phyloP scores from a whole-genome alignment of 2,797 vertebrate genomes.

The Phoeniculus purpureus region DNA sequence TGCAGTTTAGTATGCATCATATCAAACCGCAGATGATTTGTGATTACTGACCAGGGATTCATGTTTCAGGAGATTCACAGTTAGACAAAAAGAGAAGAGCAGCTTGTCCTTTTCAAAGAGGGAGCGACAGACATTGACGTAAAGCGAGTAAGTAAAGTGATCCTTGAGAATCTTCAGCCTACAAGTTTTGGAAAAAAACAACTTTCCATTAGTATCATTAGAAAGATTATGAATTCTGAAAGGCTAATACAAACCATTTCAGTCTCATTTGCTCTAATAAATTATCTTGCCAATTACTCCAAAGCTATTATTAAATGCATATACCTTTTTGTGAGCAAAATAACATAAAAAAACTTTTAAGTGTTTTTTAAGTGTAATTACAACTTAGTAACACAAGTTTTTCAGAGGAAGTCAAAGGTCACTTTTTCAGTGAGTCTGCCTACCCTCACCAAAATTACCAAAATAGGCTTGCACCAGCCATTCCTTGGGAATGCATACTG shows the following conservation, averaged over 20 bases:
- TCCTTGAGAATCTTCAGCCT: conserved; percentile 89
- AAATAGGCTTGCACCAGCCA: background rate
- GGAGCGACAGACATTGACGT: conserved; percentile 87
- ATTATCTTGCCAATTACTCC: background rate
- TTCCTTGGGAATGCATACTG: background rate
- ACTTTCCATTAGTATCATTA: background rate
- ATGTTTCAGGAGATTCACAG: conserved; percentile 85
- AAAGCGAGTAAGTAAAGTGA: conserved; percentile 88
- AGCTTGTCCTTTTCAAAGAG: conserved; percentile 94
- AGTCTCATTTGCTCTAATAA: background rate
- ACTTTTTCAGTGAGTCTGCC: background rate
- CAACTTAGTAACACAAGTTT: background rate
- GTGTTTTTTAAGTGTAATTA: background rate
- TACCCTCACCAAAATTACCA: background rate
- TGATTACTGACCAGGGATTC: conserved; percentile 78
- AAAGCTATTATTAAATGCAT: background rate
- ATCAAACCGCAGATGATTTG: background rate
- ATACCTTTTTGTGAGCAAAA: background rate
- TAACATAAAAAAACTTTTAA: background rate
- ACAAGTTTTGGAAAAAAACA: background rate
- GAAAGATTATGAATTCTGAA: background rate
- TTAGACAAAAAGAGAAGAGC: conserved; percentile 90
- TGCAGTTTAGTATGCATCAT: background rate
- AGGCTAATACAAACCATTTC: background rate
- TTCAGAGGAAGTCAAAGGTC: background rate